Percentiles rank a stretch among this genome's conserved stretches.
These are phyloP conservation scores for Pterostichus niger DNA, from an alignment of 2,888 invertebrate species.

Conservation along the genomic window DNA sequence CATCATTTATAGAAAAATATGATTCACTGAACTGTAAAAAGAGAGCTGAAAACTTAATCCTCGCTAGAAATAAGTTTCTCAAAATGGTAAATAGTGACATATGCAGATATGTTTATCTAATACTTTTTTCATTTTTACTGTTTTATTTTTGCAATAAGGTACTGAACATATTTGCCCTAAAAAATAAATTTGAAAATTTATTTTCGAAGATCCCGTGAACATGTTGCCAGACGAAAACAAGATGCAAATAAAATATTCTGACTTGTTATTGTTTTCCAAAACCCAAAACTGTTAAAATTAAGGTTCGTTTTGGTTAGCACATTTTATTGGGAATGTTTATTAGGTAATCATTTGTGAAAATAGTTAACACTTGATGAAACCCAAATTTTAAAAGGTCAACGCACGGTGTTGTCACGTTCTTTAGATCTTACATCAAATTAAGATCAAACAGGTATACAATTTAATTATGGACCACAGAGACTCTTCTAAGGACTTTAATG, in stretches of 20 bases:
- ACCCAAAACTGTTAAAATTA: background rate
- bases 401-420: background rate
- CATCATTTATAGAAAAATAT: conserved; percentile 41
- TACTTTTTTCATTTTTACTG: background rate
- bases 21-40: conserved; percentile 24
- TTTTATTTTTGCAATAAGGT: background rate
- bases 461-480: conserved; percentile 31
- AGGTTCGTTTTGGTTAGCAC: background rate
- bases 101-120: conserved; percentile 11
- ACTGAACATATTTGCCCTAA: background rate
- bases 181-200: conserved; percentile 32
- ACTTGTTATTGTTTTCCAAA: conserved; percentile 28
- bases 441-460: conserved; percentile 48
- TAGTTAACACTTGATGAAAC: conserved; percentile 4
- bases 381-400: conserved; percentile 20
- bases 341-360: background rate
- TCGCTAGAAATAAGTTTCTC: background rate
- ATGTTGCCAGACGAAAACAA: conserved; percentile 44
- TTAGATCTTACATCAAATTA: conserved; percentile 34
- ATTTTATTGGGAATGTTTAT: background rate
- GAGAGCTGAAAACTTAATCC: conserved; percentile 10
- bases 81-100: conserved; percentile 3
- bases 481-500: background rate
- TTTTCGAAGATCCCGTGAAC: conserved; percentile 13
- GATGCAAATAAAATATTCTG: conserved; percentile 13